Conservation (phyloP, 1,140 invertebrate species). For the Aphaenogaster rudis region DNA sequence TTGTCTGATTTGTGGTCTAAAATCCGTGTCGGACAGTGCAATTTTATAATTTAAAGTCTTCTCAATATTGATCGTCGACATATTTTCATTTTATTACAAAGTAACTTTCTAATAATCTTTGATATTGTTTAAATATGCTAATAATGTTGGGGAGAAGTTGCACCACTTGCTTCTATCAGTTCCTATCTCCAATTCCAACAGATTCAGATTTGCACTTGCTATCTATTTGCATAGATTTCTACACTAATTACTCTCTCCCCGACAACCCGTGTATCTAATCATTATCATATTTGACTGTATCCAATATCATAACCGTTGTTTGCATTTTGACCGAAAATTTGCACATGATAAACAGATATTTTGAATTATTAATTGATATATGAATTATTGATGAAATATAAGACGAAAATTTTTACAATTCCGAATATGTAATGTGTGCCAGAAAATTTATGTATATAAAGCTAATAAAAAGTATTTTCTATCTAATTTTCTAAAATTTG, state of each 20-base stretch:
- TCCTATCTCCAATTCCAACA: neutral
- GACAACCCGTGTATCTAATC: neutral
- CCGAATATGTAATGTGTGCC: neutral
- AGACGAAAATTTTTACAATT: neutral
- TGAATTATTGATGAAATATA: neutral
- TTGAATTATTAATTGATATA: neutral
- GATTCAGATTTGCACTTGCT: neutral
- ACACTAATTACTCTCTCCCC: neutral
- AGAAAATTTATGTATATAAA: neutral
- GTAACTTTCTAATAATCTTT: constrained; percentile 11
- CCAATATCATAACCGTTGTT: neutral
- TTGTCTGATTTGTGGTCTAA: no score
- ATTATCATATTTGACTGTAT: neutral
- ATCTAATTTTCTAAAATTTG: constrained; percentile 2
- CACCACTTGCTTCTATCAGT: neutral
- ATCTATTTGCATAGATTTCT: neutral
- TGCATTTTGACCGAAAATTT: constrained; percentile 22
- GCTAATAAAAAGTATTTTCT: neutral
- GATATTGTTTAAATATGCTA: constrained; percentile 14
- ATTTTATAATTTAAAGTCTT: neutral
- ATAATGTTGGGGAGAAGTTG: constrained; percentile 3
- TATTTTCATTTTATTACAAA: neutral
- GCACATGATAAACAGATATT: neutral
- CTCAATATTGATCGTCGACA: neutral
- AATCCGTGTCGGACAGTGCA: no score